Percentiles rank a stretch among this genome's conserved stretches.
Evolutionary conservation across 2,888 invertebrate species (phyloP).

Genomic region (Chrysolina haemoptera): DNA sequence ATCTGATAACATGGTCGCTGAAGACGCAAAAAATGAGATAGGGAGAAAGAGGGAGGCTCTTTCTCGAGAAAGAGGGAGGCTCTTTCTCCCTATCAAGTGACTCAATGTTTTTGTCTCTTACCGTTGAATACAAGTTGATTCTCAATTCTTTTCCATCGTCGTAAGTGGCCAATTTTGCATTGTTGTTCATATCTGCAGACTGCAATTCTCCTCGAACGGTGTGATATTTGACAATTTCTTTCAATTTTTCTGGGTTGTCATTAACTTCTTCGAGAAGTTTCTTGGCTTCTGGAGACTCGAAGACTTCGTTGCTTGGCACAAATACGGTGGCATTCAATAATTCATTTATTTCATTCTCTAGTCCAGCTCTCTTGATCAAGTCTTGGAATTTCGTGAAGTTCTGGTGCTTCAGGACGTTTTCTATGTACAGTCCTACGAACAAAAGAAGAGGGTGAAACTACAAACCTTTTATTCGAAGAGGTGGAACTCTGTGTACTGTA

Average conservation of each 20-base stretch:
- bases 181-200: conserved; percentile 73
- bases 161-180: conserved; percentile 71
- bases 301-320: conserved; percentile 77
- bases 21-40: no score
- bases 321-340: conserved; percentile 76
- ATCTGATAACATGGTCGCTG: no score
- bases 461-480: no score
- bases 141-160: conserved; percentile 70
- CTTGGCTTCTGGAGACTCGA: conserved; percentile 70
- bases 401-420: conserved; percentile 72
- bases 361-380: conserved; percentile 72
- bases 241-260: conserved; percentile 70
- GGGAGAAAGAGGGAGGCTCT: no score
- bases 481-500: no score
- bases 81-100: no score
- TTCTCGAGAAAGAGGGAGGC: no score
- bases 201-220: conserved; percentile 73
- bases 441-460: neutral
- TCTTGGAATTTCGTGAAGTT: conserved; percentile 76
- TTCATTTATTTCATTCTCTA: conserved; percentile 73
- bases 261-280: conserved; percentile 66
- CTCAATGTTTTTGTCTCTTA: conserved; percentile 61
- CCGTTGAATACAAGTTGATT: conserved; percentile 76
- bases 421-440: conserved; percentile 63
- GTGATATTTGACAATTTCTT: conserved; percentile 77